A percentile compares a stretch with the other conserved stretches of the same genome.
Evolutionary conservation across 2,113 vertebrate species (phyloP).

Genomic region (Tinamus guttatus): DNA sequence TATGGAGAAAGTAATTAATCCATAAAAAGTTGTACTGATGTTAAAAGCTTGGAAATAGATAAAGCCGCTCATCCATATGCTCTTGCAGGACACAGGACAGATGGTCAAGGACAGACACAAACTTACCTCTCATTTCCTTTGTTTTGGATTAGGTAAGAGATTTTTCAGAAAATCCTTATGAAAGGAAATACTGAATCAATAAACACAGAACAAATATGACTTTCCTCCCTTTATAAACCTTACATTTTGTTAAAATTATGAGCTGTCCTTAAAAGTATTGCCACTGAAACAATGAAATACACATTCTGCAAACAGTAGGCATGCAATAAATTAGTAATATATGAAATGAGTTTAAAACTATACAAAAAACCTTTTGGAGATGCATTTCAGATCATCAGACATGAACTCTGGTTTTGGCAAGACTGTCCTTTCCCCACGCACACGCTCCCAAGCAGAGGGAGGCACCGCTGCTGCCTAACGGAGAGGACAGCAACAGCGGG

Average conservation of each 20-base stretch:
- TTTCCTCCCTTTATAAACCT: background rate
- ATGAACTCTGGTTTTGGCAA: background rate
- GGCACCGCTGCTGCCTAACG: background rate
- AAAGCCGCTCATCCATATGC: background rate
- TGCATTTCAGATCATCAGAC: background rate
- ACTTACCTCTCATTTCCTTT: background rate
- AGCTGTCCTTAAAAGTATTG: background rate
- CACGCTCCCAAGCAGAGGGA: rapidly evolving
- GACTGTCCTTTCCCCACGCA: background rate
- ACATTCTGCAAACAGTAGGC: background rate
- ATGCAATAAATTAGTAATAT: rapidly evolving
- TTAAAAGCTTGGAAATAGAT: background rate
- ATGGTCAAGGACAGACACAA: background rate
- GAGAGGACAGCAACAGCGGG: rapidly evolving
- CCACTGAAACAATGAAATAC: background rate
- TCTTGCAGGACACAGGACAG: background rate
- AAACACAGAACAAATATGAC: background rate
- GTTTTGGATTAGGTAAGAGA: background rate
- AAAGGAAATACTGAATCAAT: background rate
- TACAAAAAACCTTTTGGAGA: background rate
- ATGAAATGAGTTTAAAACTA: background rate
- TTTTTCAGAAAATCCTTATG: background rate
- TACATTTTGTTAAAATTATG: background rate
- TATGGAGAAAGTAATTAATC: background rate
- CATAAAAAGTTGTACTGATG: background rate